Base-by-base conservation (phyloP, 2,888 invertebrate genomes). In the Phalangium opilio region DNA sequence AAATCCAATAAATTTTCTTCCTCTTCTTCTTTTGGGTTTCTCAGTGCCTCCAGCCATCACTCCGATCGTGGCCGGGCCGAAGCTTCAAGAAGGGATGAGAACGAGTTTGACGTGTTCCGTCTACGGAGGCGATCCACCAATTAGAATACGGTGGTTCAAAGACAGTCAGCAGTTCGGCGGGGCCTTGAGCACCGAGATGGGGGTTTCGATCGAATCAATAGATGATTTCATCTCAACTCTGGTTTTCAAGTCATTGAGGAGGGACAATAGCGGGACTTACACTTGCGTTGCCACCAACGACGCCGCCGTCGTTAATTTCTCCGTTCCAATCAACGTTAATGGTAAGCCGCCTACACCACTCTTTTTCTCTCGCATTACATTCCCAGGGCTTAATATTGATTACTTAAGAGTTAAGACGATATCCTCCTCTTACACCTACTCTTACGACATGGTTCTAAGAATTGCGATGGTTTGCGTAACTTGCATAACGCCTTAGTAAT, bases 311-410 rank as follows among this genome's bases (percentile, higher is more conserved):
- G 56, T 53, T 17, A 58, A 54, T 48, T 55, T 49, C 50, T 64
- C 65, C 2, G 66, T 67, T n/a, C 53, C 59, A 19, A 60, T 70
- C 10, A 60, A 64, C 43, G 68, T 70, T 32, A 63, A 66, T 52
- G 69, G 70, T 70, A 61, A 62, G 61, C 44, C 20, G 34, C 14
- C 27, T 7, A 27, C 8, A 27, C 27, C 5, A 27, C 27, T 27
- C 27, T 8, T 27, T 27, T 27, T 27, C 27, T 27, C 27, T n/a
- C 27, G 27, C 8, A 8, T 4, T 27, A 27, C 27, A 27, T 27
- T 8, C 27, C 27, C 4, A 27, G 27, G 27, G 27, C 8, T 27
- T 8, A 4, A 27, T 27, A 27, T 27, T 8, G 27, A 27, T 27
- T 27, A 27, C n/a, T n/a, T n/a, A n/a, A n/a, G n/a, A n/a, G n/a